A percentile compares a stretch with the other conserved stretches of the same genome.
Conservation (phyloP, 1,140 invertebrate genomes). For the Drepana arcuata region DNA sequence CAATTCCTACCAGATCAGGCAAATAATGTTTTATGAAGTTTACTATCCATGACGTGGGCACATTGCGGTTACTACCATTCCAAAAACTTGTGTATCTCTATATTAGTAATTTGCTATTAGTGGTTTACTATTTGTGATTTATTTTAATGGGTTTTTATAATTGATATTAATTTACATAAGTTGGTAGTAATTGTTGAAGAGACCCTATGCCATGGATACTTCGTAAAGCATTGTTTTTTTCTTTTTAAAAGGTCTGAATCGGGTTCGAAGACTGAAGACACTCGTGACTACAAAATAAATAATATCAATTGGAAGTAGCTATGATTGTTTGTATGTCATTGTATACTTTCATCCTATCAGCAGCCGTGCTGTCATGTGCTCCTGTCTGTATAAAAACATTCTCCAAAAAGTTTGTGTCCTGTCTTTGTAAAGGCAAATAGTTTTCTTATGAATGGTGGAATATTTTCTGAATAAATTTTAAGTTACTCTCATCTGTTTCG, state of each 20-base stretch:
- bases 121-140: too few species aligned
- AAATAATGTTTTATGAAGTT: slow-evolving; percentile 37
- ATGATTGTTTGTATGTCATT: slow-evolving; percentile 34
- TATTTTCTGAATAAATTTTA: slow-evolving; percentile 15
- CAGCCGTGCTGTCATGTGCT: slow-evolving; percentile 21
- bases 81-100: too few species aligned
- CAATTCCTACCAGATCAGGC: slow-evolving; percentile 38
- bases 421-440: slow-evolving; percentile 20
- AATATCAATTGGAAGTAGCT: too few species aligned
- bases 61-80: slow-evolving; percentile 16
- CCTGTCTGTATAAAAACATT: slow-evolving; percentile 12
- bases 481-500: too few species aligned
- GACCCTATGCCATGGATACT: slow-evolving; percentile 8
- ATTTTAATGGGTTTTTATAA: too few species aligned
- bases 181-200: slow-evolving; percentile 52
- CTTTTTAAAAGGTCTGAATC: slow-evolving; percentile 26
- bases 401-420: slow-evolving; percentile 10
- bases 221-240: slow-evolving; percentile 40
- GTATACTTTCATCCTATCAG: slow-evolving; percentile 20
- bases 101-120: too few species aligned
- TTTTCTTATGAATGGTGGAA: too few species aligned
- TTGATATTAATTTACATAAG: too few species aligned
- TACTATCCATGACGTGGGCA: not conserved
- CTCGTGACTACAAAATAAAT: slow-evolving; percentile 18
- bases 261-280: slow-evolving; percentile 16